Percentiles rank a stretch among this genome's conserved stretches.
These are phyloP conservation scores for Cygnus olor DNA, from an alignment of 2,797 vertebrate genomes.

Conservation along the genomic window DNA sequence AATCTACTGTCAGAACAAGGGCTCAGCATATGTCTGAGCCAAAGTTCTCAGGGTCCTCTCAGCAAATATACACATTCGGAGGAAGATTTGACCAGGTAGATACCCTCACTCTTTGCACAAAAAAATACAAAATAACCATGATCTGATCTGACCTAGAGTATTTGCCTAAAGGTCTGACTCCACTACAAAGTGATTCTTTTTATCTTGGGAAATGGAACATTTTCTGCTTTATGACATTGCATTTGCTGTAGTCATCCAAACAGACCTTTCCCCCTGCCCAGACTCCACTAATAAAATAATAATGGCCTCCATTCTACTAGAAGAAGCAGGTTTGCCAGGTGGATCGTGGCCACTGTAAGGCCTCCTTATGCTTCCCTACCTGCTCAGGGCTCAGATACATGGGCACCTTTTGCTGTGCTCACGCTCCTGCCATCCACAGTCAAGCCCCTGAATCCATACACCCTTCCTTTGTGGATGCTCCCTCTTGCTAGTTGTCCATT, in stretches of 20 bases:
- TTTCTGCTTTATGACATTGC: background rate
- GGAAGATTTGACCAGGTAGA: background rate
- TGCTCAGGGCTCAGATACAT: background rate
- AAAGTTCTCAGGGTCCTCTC: background rate
- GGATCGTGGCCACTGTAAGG: too few relatives aligned
- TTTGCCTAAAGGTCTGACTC: background rate
- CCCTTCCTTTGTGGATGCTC: background rate
- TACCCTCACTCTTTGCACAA: background rate
- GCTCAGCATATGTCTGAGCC: background rate
- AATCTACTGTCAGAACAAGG: background rate
- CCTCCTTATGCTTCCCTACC: background rate
- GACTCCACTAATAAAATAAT: too few relatives aligned
- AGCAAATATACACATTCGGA: background rate
- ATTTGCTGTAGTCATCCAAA: too few relatives aligned
- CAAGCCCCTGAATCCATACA: background rate
- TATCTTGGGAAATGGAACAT: background rate
- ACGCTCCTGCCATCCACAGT: background rate
- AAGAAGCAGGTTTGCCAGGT: too few relatives aligned
- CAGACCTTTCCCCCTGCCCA: too few relatives aligned
- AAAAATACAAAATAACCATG: background rate
- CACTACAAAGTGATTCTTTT: background rate
- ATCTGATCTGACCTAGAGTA: background rate
- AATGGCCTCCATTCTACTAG: too few relatives aligned
- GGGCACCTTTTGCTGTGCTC: background rate
- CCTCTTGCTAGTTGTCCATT: too few relatives aligned